Conservation (phyloP, 2,797 vertebrate species). For the Botia kubotai region DNA sequence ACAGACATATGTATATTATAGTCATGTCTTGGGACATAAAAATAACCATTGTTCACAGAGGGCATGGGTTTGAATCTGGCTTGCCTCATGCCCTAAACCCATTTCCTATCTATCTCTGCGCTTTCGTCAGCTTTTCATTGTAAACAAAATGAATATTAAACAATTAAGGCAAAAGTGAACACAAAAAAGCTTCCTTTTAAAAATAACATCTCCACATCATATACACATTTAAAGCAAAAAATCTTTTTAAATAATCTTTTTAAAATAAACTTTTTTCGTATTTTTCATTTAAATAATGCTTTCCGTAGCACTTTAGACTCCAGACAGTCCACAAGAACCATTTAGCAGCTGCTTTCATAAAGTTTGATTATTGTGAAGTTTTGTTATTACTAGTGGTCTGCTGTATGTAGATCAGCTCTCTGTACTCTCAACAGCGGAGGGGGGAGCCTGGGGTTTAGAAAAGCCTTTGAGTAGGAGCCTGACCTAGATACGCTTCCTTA, state of each 20-base stretch:
- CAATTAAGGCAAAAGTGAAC: neutral
- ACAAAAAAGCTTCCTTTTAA: neutral
- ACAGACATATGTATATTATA: neutral
- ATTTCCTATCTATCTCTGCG: neutral
- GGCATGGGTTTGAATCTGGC: neutral
- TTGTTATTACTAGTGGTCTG: conserved; percentile 44
- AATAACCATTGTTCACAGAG: neutral
- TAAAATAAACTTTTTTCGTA: neutral
- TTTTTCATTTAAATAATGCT: conserved; percentile 6
- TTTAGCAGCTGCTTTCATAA: conserved; percentile 14
- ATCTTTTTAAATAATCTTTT: neutral
- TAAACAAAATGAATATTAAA: neutral
- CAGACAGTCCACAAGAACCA: neutral
- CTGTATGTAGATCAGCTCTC: conserved; percentile 46
- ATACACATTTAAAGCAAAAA: neutral
- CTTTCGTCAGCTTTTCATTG: neutral
- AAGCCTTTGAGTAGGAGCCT: conserved; percentile 48
- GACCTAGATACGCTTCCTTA: conserved; percentile 52
- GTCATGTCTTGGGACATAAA: neutral
- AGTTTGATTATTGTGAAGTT: conserved; percentile 39
- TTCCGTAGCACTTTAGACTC: neutral
- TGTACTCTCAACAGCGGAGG: conserved; percentile 38
- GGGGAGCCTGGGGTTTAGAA: conserved; percentile 46
- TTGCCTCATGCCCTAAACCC: neutral
- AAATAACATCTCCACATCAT: neutral